A percentile compares a stretch with the other conserved stretches of the same genome.
phyloP scores from a whole-genome alignment of 2,113 vertebrate species.

The Neolamprologus longior region DNA sequence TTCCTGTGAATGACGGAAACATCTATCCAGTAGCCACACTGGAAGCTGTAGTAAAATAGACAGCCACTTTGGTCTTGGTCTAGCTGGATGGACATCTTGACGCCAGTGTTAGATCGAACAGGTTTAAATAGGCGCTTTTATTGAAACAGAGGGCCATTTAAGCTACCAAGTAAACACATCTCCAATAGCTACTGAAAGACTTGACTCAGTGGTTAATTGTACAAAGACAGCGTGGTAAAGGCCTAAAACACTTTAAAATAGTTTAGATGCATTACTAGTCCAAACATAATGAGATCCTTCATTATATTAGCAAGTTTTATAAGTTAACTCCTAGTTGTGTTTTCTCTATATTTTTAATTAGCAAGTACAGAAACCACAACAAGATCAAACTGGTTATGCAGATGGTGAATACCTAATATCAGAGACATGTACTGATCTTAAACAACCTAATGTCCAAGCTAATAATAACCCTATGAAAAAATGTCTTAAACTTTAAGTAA shows the following conservation, averaged over 20 bases:
- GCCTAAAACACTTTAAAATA: neutral
- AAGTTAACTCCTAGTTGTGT: neutral
- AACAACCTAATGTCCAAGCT: neutral
- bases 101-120: neutral
- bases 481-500: fast-evolving
- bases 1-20: neutral
- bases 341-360: neutral
- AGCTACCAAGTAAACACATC: neutral
- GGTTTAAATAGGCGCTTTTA: neutral
- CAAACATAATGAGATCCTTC: neutral
- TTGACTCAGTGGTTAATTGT: neutral
- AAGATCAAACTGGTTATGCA: neutral
- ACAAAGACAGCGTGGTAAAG: neutral
- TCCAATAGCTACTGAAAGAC: neutral
- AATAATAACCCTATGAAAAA: neutral
- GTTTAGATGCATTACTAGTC: neutral
- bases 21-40: neutral
- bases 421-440: neutral
- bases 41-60: neutral
- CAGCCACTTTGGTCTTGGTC: slow-evolving; percentile 7
- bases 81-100: neutral
- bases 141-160: neutral
- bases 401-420: neutral
- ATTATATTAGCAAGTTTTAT: neutral
- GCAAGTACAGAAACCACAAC: neutral